Percentiles rank a stretch among this genome's conserved stretches.
phyloP scores from a whole-genome alignment of 2,113 vertebrate genomes.

The Nannobrachium achirus region DNA sequence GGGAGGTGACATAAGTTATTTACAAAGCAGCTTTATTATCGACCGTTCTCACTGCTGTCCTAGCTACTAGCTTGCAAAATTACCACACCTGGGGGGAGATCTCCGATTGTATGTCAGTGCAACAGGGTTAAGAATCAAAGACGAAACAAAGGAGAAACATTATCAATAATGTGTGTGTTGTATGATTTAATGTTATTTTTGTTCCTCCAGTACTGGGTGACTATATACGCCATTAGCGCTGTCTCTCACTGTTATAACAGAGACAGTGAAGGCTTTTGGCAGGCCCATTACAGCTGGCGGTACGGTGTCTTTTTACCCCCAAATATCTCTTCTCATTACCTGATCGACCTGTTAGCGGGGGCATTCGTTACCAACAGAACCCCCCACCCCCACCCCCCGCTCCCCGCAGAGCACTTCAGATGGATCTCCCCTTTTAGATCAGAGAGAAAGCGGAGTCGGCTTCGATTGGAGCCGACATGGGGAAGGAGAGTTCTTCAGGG shows the following conservation, averaged over 20 bases:
- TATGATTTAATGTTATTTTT: constrained; percentile 48
- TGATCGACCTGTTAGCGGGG: constrained; percentile 70
- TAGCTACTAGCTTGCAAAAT: no score
- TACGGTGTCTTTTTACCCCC: constrained; percentile 40
- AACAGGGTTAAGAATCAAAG: neutral
- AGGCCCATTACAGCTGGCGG: constrained; percentile 66
- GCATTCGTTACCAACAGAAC: constrained; percentile 73
- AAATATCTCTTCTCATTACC: constrained; percentile 77
- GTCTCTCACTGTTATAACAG: constrained; percentile 58
- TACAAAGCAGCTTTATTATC: no score
- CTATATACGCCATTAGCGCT: constrained; percentile 53
- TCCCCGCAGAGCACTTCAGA: constrained; percentile 74
- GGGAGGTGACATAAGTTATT: no score
- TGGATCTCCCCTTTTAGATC: constrained; percentile 85
- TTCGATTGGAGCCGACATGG: constrained; percentile 89
- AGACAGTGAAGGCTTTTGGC: constrained; percentile 67
- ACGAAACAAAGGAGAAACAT: constrained; percentile 17
- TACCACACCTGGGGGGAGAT: no score
- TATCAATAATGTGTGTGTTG: constrained; percentile 16
- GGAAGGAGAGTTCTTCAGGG: constrained; percentile 95
- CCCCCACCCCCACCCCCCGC: no score
- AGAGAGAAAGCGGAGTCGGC: constrained; percentile 87
- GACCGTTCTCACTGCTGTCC: no score
- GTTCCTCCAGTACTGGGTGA: constrained; percentile 44
- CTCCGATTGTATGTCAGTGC: no score